These are phyloP conservation scores for Caradrina kadenii DNA, from an alignment of 2,888 invertebrate genomes.

Conservation along the genomic window DNA sequence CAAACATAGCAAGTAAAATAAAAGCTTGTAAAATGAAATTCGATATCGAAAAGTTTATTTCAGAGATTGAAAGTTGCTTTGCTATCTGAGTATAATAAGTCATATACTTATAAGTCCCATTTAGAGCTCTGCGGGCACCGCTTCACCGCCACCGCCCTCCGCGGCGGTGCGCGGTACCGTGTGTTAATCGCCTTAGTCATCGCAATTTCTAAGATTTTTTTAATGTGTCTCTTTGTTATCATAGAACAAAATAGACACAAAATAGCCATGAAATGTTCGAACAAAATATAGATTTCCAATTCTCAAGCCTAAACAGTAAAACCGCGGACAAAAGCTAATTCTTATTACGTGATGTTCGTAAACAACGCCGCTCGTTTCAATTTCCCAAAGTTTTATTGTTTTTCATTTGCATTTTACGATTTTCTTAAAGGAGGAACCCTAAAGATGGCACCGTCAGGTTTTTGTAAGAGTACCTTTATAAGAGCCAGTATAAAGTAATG, in stretches of 20 bases:
- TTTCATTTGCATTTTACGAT: slow-evolving; percentile 60
- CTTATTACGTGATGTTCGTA: slow-evolving; percentile 26
- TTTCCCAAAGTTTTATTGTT: slow-evolving; percentile 47
- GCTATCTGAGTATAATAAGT: too few relatives aligned
- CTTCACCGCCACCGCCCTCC: too few relatives aligned
- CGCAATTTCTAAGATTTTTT: too few relatives aligned
- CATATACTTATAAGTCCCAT: too few relatives aligned
- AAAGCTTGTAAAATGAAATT: too few relatives aligned
- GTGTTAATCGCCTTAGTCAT: too few relatives aligned
- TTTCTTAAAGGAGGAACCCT: slow-evolving; percentile 24
- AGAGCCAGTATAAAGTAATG: slow-evolving; percentile 34
- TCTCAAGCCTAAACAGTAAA: slow-evolving; percentile 12
- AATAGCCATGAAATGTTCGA: background rate
- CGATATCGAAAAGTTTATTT: too few relatives aligned
- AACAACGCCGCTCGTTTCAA: slow-evolving; percentile 41
- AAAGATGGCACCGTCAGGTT: slow-evolving; percentile 31
- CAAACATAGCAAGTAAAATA: too few relatives aligned
- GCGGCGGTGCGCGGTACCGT: too few relatives aligned
- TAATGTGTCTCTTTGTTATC: background rate
- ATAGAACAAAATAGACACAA: background rate
- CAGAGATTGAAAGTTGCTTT: too few relatives aligned
- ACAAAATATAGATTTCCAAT: slow-evolving; percentile 8
- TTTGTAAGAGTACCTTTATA: slow-evolving; percentile 20
- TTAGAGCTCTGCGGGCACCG: too few relatives aligned
- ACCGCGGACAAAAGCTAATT: slow-evolving; percentile 16